A percentile compares a stretch with the other conserved stretches of the same genome.
Conservation (phyloP, 2,888 invertebrate species). For the Heliconius hortense region DNA sequence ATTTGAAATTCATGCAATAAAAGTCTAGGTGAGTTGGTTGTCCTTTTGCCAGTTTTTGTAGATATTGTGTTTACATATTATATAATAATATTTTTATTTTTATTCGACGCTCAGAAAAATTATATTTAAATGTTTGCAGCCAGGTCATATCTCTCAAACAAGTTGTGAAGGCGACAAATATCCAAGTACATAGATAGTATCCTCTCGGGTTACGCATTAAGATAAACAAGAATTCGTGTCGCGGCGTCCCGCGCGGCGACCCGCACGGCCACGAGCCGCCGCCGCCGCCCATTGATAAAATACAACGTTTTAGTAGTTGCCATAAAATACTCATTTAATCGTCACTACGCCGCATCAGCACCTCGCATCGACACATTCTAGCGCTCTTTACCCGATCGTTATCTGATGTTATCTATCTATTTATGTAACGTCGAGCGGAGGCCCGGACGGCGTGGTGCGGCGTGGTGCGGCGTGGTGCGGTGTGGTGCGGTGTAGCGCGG, state of each 20-base stretch:
- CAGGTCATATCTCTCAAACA: slow-evolving; percentile 24
- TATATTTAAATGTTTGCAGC: background rate
- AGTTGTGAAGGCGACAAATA: slow-evolving; percentile 35
- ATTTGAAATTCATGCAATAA: too few relatives aligned
- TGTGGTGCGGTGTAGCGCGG: slow-evolving; percentile 68
- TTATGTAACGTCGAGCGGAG: slow-evolving; percentile 64
- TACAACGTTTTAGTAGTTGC: slow-evolving; percentile 36
- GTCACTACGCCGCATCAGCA: slow-evolving; percentile 56
- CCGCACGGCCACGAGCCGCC: slow-evolving; percentile 24
- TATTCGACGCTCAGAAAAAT: background rate
- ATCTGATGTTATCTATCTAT: slow-evolving; percentile 73
- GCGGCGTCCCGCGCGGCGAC: slow-evolving; percentile 18
- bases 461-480: slow-evolving; percentile 60
- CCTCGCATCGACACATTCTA: slow-evolving; percentile 61
- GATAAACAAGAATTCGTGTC: slow-evolving; percentile 43
- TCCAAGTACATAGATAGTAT: slow-evolving; percentile 35
- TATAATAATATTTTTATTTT: background rate
- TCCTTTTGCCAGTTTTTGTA: too few relatives aligned
- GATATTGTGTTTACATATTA: too few relatives aligned
- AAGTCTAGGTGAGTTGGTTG: too few relatives aligned
- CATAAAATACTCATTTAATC: slow-evolving; percentile 64
- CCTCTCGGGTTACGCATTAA: slow-evolving; percentile 38
- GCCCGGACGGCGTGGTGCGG: slow-evolving; percentile 33
- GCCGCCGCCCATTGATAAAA: slow-evolving; percentile 39
- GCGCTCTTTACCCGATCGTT: slow-evolving; percentile 48